Evolutionary conservation across 2,888 invertebrate genomes (phyloP), one percentile per base, ranked within the genome.

Genomic region (Mylabris sibirica): DNA sequence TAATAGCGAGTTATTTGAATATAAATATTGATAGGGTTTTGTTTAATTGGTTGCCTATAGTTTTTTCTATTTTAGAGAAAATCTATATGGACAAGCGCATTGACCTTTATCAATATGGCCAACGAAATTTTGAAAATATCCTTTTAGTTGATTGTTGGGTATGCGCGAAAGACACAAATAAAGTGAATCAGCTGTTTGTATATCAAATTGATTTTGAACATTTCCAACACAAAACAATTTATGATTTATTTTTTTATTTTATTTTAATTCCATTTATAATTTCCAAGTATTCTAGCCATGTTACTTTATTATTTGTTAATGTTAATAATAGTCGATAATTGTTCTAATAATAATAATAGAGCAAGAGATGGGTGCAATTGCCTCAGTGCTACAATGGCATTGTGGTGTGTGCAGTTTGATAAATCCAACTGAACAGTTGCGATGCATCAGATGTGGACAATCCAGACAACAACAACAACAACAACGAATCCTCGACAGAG

Each of bases 351-450:
- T 12, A 57, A 30, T 30, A 30, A 30, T 30, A 30, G 30, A 30
- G 30, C 30, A 30, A 57, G 68, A 85, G 84, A 95, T 95, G 95
- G 95, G 95, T 87, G 94, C 95, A 86, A 95, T 95, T 88, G 94
- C 95, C 87, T 95, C 95, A 86, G 95, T 95, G 88, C 90, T 95
- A 86, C 95, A 95, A 89, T 96, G 95, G 95, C 93, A 94, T 88
- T 95, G 95, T 89, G 90, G 90, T 86, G 90, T 91, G 86, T 95
- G 95, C 88, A 91, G 92, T 87, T 90, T 93, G 86, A 94, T 95
- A 87, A 95, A 95, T 86, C 94, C 95, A 76, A 94, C 94, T 75
- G 95, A 95, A 87, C 91, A 91, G 86, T 87, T 90, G 79, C 91
- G 90, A 88, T 95, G 95, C 87, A 89, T 92, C 88, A 91, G 93